A percentile compares a stretch with the other conserved stretches of the same genome.
These are phyloP conservation scores for Leptobrachium leishanense DNA, from an alignment of 2,113 vertebrate species.

Conservation along the genomic window DNA sequence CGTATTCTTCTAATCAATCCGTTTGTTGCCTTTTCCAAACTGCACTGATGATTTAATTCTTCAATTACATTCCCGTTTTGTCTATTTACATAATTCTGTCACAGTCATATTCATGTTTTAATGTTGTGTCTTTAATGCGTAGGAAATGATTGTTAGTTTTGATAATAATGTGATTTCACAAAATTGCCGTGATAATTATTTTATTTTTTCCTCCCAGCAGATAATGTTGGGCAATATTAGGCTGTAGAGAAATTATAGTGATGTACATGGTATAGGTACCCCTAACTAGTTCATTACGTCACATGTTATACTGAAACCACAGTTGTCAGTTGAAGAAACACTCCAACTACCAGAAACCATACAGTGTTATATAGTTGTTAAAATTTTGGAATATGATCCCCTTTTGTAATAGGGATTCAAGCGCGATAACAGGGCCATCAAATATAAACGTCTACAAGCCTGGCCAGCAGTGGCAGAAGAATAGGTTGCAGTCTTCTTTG, in stretches of 20 bases:
- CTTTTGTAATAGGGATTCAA: no score
- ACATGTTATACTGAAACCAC: no score
- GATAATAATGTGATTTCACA: background rate
- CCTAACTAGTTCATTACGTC: no score
- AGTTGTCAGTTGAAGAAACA: no score
- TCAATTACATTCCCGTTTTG: constrained; percentile 10
- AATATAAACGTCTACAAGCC: no score
- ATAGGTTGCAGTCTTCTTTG: no score
- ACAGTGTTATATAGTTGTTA: no score
- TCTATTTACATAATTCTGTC: constrained; percentile 31
- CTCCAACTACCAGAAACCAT: no score
- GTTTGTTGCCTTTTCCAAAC: constrained; percentile 3
- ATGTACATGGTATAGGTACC: background rate
- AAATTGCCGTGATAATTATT: constrained; percentile 4
- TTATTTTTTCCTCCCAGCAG: background rate
- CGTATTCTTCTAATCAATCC: background rate
- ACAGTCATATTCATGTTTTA: constrained; percentile 26
- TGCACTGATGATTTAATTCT: constrained; percentile 29
- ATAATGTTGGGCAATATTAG: background rate
- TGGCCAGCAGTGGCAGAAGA: no score
- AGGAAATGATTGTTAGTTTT: constrained; percentile 20
- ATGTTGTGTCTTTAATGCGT: background rate
- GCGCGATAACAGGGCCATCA: no score
- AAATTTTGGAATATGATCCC: no score
- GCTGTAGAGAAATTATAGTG: no score